A percentile compares a stretch with the other conserved stretches of the same genome.
phyloP scores from a whole-genome alignment of 2,888 invertebrate species.

The Hirtodrosophila confusa region DNA sequence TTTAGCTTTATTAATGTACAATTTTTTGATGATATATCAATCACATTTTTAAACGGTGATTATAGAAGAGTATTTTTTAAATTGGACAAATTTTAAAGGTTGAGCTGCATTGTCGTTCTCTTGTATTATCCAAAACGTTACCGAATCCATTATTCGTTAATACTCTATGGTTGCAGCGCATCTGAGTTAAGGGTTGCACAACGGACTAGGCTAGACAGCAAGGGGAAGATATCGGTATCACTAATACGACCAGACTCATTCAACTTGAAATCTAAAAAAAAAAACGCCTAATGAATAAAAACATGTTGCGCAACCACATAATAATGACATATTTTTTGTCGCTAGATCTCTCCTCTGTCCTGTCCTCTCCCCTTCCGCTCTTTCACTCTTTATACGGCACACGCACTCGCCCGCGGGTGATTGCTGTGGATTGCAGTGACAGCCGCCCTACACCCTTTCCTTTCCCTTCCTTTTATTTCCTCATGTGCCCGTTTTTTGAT shows the following conservation, averaged over 20 bases:
- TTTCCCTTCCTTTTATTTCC: not conserved
- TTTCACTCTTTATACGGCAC: constrained; percentile 24
- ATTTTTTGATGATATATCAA: too few species aligned
- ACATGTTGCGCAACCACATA: constrained; percentile 78
- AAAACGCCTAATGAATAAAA: constrained; percentile 64
- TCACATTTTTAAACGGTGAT: too few species aligned
- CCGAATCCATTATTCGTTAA: constrained; percentile 2
- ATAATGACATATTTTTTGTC: constrained; percentile 77
- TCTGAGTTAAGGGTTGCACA: constrained; percentile 54
- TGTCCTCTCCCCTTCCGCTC: constrained; percentile 6
- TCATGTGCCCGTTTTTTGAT: constrained; percentile 30
- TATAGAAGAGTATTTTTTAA: too few species aligned
- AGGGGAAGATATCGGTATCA: constrained; percentile 53
- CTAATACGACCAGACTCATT: constrained; percentile 48
- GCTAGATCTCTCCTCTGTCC: constrained; percentile 41
- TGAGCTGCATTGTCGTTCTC: too few species aligned
- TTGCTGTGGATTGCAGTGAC: constrained; percentile 36
- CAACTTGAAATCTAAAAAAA: constrained; percentile 50
- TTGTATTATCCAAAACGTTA: not conserved
- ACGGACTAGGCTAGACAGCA: constrained; percentile 5
- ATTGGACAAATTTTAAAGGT: not conserved
- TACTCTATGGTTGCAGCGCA: not conserved
- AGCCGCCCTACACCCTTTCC: constrained; percentile 35
- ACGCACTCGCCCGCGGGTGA: constrained; percentile 60
- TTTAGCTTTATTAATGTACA: too few species aligned